A percentile compares a stretch with the other conserved stretches of the same genome.
Conservation (phyloP, 2,888 invertebrate species). For the Mechanitis mazaeus region DNA sequence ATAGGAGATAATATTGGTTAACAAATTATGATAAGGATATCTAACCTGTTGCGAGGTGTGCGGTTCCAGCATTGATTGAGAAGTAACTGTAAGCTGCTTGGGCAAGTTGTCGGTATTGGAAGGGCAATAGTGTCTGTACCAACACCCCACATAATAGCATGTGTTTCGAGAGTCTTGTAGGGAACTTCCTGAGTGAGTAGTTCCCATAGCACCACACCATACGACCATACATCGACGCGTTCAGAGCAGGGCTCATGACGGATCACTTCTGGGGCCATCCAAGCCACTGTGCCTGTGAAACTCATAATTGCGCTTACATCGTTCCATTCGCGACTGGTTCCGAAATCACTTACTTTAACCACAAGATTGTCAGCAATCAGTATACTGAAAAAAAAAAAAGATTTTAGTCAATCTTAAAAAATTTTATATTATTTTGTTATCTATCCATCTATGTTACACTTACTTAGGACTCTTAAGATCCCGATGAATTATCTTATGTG, state of each 20-base stretch:
- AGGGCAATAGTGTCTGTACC: constrained; percentile 94
- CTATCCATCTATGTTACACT: constrained; percentile 51
- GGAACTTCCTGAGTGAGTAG: constrained; percentile 88
- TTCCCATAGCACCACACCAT: constrained; percentile 99
- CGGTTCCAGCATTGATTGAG: constrained; percentile 95
- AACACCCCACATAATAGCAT: constrained; percentile 98
- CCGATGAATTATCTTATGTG: constrained; percentile 97
- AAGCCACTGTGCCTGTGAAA: constrained; percentile 98
- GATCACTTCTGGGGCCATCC: constrained; percentile 99
- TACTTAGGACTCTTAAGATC: constrained; percentile 99
- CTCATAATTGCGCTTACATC: constrained; percentile 97
- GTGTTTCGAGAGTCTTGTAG: constrained; percentile 84
- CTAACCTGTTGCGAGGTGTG: constrained; percentile 85
- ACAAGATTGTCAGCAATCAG: constrained; percentile 86
- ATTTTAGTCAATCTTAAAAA: background rate
- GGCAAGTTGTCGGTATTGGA: constrained; percentile 93
- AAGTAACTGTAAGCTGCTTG: constrained; percentile 90
- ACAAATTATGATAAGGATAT: constrained; percentile 60
- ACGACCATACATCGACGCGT: constrained; percentile 99
- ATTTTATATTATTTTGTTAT: background rate
- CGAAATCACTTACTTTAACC: constrained; percentile 98
- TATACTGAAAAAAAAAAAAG: constrained; percentile 75
- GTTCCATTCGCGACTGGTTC: constrained; percentile 96
- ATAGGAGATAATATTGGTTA: background rate
- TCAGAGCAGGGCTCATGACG: constrained; percentile 97